A percentile compares a stretch with the other conserved stretches of the same genome.
Evolutionary conservation across 2,797 vertebrate genomes (phyloP).

Genomic region (Molossus molossus): DNA sequence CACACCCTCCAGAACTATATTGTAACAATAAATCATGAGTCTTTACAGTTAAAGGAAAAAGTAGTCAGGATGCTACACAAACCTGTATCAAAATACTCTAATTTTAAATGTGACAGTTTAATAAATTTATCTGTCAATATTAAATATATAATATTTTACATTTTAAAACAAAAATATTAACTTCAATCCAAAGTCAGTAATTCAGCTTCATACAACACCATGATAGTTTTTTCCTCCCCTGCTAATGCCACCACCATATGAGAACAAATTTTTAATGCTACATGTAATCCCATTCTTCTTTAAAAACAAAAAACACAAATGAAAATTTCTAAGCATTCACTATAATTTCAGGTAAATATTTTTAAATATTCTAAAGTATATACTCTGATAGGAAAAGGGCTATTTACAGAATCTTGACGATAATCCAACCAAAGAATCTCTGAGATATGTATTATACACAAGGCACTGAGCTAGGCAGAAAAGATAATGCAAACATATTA

Average conservation of each 20-base stretch:
- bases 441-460: background rate
- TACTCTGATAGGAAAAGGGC: background rate
- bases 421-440: slow-evolving; percentile 52
- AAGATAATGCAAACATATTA: slow-evolving; percentile 20
- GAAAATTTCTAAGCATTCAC: slow-evolving; percentile 31
- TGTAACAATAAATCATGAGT: slow-evolving; percentile 41
- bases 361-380: slow-evolving; percentile 49
- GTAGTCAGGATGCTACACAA: background rate
- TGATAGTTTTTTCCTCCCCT: background rate
- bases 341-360: slow-evolving; percentile 53
- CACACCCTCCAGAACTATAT: background rate
- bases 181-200: slow-evolving; percentile 8
- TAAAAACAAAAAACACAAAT: background rate
- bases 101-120: slow-evolving; percentile 57
- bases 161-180: slow-evolving; percentile 62
- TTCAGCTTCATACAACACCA: background rate
- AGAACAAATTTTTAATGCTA: background rate
- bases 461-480: background rate
- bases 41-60: slow-evolving; percentile 58
- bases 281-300: background rate
- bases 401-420: background rate
- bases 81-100: slow-evolving; percentile 22
- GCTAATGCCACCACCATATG: background rate
- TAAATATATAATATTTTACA: slow-evolving; percentile 11
- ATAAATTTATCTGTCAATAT: slow-evolving; percentile 6